phyloP scores from a whole-genome alignment of 92 coral and sea anemone genomes.

The Paramuricea clavata region DNA sequence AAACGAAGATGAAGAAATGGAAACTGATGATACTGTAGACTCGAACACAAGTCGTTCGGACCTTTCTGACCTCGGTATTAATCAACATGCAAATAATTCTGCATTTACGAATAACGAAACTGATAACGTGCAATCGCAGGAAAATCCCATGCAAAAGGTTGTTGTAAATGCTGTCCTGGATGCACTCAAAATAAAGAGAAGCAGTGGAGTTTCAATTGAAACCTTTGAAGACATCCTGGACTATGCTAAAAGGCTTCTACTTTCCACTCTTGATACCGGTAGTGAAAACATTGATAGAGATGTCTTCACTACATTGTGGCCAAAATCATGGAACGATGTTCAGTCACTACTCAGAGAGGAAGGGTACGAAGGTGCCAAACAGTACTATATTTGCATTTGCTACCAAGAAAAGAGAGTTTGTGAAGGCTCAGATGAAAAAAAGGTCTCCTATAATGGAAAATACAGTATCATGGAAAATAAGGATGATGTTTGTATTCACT shows the following conservation, averaged over 20 bases:
- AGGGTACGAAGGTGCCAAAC: constrained; percentile 71
- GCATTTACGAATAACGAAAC: too few species aligned
- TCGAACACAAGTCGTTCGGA: too few species aligned
- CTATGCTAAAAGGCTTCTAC: constrained; percentile 65
- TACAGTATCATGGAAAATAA: constrained; percentile 71
- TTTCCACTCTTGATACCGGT: constrained; percentile 6
- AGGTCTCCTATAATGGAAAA: constrained; percentile 66
- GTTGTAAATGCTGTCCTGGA: constrained; percentile 75
- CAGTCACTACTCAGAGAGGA: constrained; percentile 74
- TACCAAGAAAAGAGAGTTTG: constrained; percentile 62
- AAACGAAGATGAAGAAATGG: too few species aligned
- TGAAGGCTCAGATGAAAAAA: constrained; percentile 54
- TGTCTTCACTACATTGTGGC: constrained; percentile 67
- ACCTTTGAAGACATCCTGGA: constrained; percentile 76
- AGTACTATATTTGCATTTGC: constrained; percentile 72
- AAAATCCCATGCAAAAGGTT: constrained; percentile 62
- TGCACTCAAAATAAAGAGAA: constrained; percentile 72
- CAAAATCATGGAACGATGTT: constrained; percentile 64
- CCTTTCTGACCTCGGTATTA: too few species aligned
- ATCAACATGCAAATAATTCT: too few species aligned
- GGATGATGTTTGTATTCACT: constrained; percentile 59
- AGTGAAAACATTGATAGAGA: constrained; percentile 66
- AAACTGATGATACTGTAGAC: too few species aligned
- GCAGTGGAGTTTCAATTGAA: constrained; percentile 69
- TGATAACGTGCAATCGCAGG: too few species aligned